Base-by-base conservation (phyloP, 2,113 vertebrate species). In the Ptyas mucosa region DNA sequence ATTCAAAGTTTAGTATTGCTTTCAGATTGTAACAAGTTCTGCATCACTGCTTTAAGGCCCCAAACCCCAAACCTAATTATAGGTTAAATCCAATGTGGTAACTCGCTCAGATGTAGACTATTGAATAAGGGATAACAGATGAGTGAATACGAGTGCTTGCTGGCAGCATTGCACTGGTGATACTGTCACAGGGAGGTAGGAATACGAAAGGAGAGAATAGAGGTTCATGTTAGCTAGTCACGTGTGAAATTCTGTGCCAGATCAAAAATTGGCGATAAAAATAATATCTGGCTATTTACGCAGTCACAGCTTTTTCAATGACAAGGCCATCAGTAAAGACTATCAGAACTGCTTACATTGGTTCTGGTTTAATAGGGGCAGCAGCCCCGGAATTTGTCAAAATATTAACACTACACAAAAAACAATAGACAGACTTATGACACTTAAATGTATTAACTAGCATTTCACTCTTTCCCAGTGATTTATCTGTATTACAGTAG, bases 281-380 rank as follows among this genome's bases (percentile, higher is more conserved):
- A 52, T 52, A 51, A 87, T 49, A 46, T 88, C 55, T 88, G 91
- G 64, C 55, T 92, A 88, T 87, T 88, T 88, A 51, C 53, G 91
- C 91, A 88, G 58, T 88, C 85, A 88, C 85, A 92, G 91, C 91
- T 88, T 92, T 92, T 69, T 88, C 86, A 14, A 64, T 92, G 46
- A 92, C 85, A 92, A 88, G 91, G 46, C 85, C 46, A 92, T 92
- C 21, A 92, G 85, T 88, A 88, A 92, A 87, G 57, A 21, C 85
- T 52, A 87, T 49, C 61, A 91, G 55, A 92, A 92, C 29, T 92
- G 58, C n/a, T 92, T 92, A 88, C 57, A 23, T 8, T 88, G 57
- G 57, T 88, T 88, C 52, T 88, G 52, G 10, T 92, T 88, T 88
- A 92, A 92, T 92, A 53, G 49, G 57, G 86, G 57, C 58, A 88